These are phyloP conservation scores for Microctenopoma stevenorrisi DNA, from an alignment of 2,797 vertebrate genomes.

Conservation along the genomic window DNA sequence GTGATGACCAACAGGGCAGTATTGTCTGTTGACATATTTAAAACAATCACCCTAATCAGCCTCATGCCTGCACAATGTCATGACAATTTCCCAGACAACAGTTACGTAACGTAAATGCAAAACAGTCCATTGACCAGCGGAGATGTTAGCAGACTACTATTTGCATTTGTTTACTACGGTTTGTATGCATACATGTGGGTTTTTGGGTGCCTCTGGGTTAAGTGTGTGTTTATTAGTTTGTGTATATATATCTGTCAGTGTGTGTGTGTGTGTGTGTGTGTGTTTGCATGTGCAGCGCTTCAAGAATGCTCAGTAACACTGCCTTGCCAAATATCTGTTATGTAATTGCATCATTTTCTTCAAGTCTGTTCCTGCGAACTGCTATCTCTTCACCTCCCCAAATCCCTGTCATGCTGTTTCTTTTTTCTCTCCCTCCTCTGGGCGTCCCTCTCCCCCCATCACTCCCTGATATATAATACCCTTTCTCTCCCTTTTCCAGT, in stretches of 20 bases:
- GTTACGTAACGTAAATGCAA: slow-evolving; percentile 31
- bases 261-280: slow-evolving; percentile 22
- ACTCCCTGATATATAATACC: slow-evolving; percentile 33
- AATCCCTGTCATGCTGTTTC: slow-evolving; percentile 37
- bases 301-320: slow-evolving; percentile 60
- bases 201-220: slow-evolving; percentile 20
- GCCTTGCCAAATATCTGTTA: slow-evolving; percentile 73
- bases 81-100: slow-evolving; percentile 22
- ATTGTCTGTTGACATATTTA: slow-evolving; percentile 9
- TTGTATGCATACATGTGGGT: slow-evolving; percentile 37
- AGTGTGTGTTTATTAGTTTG: slow-evolving; percentile 17
- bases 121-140: slow-evolving; percentile 34
- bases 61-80: slow-evolving; percentile 14
- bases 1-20: not conserved
- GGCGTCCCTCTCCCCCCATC: slow-evolving; percentile 10
- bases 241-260: slow-evolving; percentile 17
- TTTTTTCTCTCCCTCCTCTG: slow-evolving; percentile 2
- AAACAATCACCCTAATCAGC: slow-evolving; percentile 26
- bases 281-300: slow-evolving; percentile 50
- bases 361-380: slow-evolving; percentile 77
- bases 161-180: slow-evolving; percentile 40
- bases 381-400: slow-evolving; percentile 61
- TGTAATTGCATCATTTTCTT: slow-evolving; percentile 71
- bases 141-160: slow-evolving; percentile 10
- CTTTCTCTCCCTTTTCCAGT: slow-evolving; percentile 9